Evolutionary conservation across 2,888 invertebrate species (phyloP), one percentile per base, ranked within the genome.

Genomic region (Eilema caniola): DNA sequence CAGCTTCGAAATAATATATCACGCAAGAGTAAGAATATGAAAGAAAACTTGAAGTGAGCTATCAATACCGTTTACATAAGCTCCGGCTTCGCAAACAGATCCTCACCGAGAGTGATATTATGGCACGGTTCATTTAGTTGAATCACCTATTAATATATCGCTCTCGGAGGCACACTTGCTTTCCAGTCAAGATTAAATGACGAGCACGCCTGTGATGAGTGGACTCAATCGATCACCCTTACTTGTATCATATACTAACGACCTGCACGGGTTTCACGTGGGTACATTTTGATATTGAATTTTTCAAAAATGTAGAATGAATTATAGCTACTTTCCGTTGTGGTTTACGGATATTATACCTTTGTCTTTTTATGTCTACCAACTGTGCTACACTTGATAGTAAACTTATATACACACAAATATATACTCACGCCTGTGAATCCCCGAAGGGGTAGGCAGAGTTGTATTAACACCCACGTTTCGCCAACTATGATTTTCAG

Each of bases 21-120:
- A 81, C 74, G 79, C 77, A 80, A 74, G 78, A 76, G 83, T 85
- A 86, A 83, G 86, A 86, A 82, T 69, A 81, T 78, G 77, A 83
- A 83, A 86, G 87, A 86, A 87, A 83, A 85, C 82, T 83, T 88
- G 83, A 85, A 90, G 89, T 85, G 80, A 80, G 87, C 90, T 88
- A 87, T 87, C 87, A 88, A 85, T 84, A 82, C 83, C 88, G 87
- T 90, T 90, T 88, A 86, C 88, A 83, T 80, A 84, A 81, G 84
- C 75, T 74, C 75, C 75, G 81, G 79, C 72, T 78, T 76, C 79
- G 82, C 79, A 86, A 85, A 88, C 84, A 85, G 74, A 72, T 71
- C 70, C 80, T 81, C 75, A 70, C 71, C 76, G 70, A 74, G 80
- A 78, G 81, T 77, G 82, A 81, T 84, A 85, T 76, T 70, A 71